These are phyloP conservation scores for Oreochromis tanganicae DNA, from an alignment of 2,113 vertebrate species.

Conservation along the genomic window DNA sequence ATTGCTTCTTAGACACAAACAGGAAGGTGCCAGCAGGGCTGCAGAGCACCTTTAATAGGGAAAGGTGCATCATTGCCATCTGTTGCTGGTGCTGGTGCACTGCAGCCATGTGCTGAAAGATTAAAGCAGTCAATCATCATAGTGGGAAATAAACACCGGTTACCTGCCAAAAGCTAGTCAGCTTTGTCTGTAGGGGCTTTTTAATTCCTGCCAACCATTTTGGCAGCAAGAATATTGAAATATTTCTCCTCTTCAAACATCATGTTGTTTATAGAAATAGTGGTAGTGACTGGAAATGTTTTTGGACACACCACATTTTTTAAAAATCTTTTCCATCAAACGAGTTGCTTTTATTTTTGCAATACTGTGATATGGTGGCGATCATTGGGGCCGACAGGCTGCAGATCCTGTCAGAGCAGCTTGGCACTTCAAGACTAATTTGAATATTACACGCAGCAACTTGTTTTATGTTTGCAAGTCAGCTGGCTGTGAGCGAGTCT, in stretches of 20 bases:
- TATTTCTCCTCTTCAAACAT: not conserved
- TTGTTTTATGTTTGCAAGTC: constrained; percentile 14
- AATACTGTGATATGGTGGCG: not conserved
- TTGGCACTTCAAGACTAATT: not conserved
- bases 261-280: not conserved
- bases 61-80: constrained; percentile 57
- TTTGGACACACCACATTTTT: not conserved
- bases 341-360: not conserved
- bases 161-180: constrained; percentile 39
- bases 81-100: constrained; percentile 44
- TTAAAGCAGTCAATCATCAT: constrained; percentile 24
- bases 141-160: constrained; percentile 17
- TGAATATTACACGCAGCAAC: constrained; percentile 20
- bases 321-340: not conserved
- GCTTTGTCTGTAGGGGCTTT: constrained; percentile 19
- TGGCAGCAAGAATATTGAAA: constrained; percentile 22
- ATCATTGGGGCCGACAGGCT: constrained; percentile 7
- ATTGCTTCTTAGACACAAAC: constrained; percentile 25
- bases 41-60: not conserved
- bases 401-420: constrained; percentile 16
- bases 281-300: not conserved
- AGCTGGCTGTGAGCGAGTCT: not conserved
- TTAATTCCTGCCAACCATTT: constrained; percentile 19
- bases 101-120: constrained; percentile 29
- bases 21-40: not conserved